These are phyloP conservation scores for Diglossa cyanea DNA, from an alignment of 2,797 vertebrate genomes.

Conservation along the genomic window DNA sequence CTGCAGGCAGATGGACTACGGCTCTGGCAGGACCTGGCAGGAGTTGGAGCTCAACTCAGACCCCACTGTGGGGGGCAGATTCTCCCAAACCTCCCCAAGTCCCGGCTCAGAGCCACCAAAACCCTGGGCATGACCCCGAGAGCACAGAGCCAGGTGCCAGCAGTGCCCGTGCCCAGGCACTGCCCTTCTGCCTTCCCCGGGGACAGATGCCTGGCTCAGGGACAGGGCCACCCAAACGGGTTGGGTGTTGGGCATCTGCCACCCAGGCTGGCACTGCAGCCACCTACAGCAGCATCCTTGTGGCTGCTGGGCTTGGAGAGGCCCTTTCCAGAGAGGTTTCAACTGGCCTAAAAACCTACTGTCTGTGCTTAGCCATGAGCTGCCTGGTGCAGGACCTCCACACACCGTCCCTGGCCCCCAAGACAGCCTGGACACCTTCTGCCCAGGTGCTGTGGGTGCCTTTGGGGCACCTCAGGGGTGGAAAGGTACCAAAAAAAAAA, in stretches of 20 bases:
- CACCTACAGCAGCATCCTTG: neutral
- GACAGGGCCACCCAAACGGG: neutral
- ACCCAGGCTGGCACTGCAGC: neutral
- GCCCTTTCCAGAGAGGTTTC: neutral
- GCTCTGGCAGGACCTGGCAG: neutral
- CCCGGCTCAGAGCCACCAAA: neutral
- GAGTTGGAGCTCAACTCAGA: neutral
- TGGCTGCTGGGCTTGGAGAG: neutral
- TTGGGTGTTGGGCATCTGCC: neutral
- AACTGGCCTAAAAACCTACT: neutral
- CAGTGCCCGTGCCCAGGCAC: fast-evolving
- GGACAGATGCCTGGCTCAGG: fast-evolving
- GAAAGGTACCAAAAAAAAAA: fast-evolving
- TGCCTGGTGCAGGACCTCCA: neutral
- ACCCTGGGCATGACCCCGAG: fast-evolving
- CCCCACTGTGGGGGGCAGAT: neutral
- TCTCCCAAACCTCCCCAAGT: neutral
- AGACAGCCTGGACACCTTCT: neutral
- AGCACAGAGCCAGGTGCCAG: fast-evolving
- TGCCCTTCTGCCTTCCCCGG: neutral
- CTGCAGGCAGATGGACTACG: fast-evolving
- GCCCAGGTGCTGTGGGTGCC: neutral
- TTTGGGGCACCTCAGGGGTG: fast-evolving
- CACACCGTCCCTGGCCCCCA: fast-evolving
- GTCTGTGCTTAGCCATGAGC: fast-evolving